phyloP scores from a whole-genome alignment of 2,797 vertebrate genomes.

The Pantherophis alleghaniensis region DNA sequence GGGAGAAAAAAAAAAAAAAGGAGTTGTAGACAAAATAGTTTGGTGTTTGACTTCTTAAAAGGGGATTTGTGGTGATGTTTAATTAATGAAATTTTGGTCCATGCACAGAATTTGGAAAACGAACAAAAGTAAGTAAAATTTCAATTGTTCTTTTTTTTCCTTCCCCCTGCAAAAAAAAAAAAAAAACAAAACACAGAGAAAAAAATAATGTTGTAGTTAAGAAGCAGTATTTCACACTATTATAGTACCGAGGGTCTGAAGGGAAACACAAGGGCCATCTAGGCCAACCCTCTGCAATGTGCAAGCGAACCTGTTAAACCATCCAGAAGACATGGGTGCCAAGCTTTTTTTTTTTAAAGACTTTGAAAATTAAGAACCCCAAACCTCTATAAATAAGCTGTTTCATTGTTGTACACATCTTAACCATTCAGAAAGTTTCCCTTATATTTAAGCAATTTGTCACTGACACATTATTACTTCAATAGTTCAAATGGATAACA shows the following conservation, averaged over 20 bases:
- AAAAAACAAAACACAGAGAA: neutral
- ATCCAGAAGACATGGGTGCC: neutral
- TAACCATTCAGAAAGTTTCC: neutral
- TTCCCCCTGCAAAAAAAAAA: neutral
- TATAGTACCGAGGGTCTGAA: neutral
- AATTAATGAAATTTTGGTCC: slow-evolving; percentile 16
- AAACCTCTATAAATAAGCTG: neutral
- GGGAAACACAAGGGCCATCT: neutral
- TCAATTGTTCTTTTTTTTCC: neutral
- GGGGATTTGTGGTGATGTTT: neutral
- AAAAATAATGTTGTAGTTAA: neutral
- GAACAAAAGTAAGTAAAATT: neutral
- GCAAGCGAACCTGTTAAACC: neutral
- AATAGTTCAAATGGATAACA: neutral
- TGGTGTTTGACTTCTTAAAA: slow-evolving; percentile 38
- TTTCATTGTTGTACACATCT: neutral
- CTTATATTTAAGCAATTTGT: neutral
- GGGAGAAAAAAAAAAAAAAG: too few relatives aligned
- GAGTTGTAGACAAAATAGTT: slow-evolving; percentile 19
- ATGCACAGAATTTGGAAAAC: neutral
- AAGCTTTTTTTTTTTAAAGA: neutral
- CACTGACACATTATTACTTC: neutral
- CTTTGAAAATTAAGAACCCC: neutral
- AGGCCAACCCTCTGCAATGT: neutral
- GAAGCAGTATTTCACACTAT: neutral